A percentile compares a stretch with the other conserved stretches of the same genome.
Conservation (phyloP, 2,888 invertebrate genomes). For the Eilema sororculum region DNA sequence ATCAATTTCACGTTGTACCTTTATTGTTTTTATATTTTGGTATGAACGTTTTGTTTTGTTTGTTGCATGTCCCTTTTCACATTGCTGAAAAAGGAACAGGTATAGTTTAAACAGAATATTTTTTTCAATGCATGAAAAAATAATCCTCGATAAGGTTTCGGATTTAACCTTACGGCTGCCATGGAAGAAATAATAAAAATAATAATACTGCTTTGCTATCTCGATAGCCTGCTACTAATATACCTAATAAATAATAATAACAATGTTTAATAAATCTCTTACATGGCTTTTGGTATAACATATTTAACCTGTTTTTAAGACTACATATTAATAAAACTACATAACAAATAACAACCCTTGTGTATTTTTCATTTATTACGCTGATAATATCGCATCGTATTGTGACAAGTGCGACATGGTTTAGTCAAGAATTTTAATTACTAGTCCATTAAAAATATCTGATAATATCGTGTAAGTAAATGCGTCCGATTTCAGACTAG, state of each 20-base stretch:
- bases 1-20: neutral
- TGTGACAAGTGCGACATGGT: constrained; percentile 25
- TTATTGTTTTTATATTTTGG: constrained; percentile 14
- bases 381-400: constrained; percentile 28
- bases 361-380: constrained; percentile 7
- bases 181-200: neutral
- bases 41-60: constrained; percentile 26
- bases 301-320: neutral
- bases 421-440: constrained; percentile 44
- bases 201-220: constrained; percentile 5
- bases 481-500: constrained; percentile 22
- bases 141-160: constrained; percentile 12
- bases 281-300: constrained; percentile 18
- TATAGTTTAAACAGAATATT: constrained; percentile 25
- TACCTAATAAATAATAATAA: constrained; percentile 8
- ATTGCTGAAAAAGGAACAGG: constrained; percentile 30
- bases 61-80: constrained; percentile 31
- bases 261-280: neutral
- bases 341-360: constrained; percentile 10
- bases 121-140: constrained; percentile 8
- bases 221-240: constrained; percentile 20
- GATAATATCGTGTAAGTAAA: constrained; percentile 58
- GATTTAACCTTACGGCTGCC: constrained; percentile 8
- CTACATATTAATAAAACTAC: neutral
- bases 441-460: constrained; percentile 44